A percentile compares a stretch with the other conserved stretches of the same genome.
These are phyloP conservation scores for Bombycilla garrulus DNA, from an alignment of 2,113 vertebrate species.

Conservation along the genomic window DNA sequence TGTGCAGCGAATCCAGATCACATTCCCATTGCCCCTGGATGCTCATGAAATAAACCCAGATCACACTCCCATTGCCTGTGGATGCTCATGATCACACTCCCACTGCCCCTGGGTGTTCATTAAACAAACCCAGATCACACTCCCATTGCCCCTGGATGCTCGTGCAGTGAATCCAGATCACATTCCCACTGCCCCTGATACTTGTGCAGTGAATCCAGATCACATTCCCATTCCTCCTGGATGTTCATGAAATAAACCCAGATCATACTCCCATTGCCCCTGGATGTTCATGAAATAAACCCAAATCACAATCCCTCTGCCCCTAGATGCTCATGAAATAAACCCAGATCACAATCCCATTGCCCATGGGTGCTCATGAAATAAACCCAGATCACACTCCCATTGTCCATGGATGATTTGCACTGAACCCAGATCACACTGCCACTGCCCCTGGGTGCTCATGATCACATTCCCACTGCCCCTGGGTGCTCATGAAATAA, in stretches of 20 bases:
- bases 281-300: no score
- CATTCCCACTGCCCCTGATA: accelerated
- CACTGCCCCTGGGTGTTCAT: accelerated
- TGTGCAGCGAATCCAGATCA: neutral
- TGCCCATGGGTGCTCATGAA: no score
- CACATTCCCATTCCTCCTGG: no score
- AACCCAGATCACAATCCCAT: neutral
- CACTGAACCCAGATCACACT: neutral
- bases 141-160: no score
- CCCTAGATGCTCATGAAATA: no score
- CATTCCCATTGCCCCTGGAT: no score
- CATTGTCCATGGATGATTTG: accelerated
- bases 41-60: neutral
- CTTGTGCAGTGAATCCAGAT: neutral
- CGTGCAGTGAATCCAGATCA: neutral
- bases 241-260: no score
- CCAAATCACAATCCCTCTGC: accelerated
- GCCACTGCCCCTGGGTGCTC: no score
- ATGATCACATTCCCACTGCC: accelerated
- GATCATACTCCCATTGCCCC: no score
- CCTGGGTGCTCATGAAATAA: no score
- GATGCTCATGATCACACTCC: no score
- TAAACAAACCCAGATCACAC: neutral
- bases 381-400: neutral
- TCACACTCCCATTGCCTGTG: no score